Evolutionary conservation across 2,888 invertebrate genomes (phyloP).

Genomic region (Trichogramma evanescens): DNA sequence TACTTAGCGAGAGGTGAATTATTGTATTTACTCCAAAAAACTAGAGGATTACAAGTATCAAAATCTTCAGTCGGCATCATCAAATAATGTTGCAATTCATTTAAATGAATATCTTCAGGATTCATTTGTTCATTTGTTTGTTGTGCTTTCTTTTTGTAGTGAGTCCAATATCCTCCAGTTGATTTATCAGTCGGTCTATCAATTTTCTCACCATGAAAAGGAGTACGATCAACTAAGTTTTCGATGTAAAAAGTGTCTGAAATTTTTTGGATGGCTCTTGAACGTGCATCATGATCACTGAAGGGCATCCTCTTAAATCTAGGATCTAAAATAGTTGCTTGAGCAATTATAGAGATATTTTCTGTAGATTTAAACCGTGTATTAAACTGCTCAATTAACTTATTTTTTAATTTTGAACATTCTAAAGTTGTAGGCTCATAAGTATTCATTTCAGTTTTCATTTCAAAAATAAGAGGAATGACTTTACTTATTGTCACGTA

Average conservation of each 20-base stretch:
- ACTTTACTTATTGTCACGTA: conserved; percentile 24
- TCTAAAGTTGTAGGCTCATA: too few species aligned
- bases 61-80: conserved; percentile 14
- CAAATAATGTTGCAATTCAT: conserved; percentile 21
- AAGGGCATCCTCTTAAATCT: conserved; percentile 22
- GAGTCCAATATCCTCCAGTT: conserved; percentile 18
- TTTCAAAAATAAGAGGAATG: conserved; percentile 19
- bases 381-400: conserved; percentile 12
- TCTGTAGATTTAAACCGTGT: conserved; percentile 20
- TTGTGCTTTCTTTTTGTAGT: conserved; percentile 16
- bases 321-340: conserved; percentile 20
- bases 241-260: conserved; percentile 5
- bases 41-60: conserved; percentile 7
- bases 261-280: conserved; percentile 17
- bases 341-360: conserved; percentile 12
- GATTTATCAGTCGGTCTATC: background rate
- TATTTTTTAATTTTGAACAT: too few species aligned
- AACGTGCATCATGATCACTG: conserved; percentile 17
- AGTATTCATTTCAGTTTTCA: too few species aligned
- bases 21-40: conserved; percentile 7
- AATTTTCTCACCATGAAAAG: background rate
- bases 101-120: conserved; percentile 16
- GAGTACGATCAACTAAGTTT: conserved; percentile 4
- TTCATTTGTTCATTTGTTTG: conserved; percentile 12
- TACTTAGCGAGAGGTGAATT: conserved; percentile 9